Evolutionary conservation across 2,113 vertebrate genomes (phyloP).

Genomic region (Serilophus lunatus): DNA sequence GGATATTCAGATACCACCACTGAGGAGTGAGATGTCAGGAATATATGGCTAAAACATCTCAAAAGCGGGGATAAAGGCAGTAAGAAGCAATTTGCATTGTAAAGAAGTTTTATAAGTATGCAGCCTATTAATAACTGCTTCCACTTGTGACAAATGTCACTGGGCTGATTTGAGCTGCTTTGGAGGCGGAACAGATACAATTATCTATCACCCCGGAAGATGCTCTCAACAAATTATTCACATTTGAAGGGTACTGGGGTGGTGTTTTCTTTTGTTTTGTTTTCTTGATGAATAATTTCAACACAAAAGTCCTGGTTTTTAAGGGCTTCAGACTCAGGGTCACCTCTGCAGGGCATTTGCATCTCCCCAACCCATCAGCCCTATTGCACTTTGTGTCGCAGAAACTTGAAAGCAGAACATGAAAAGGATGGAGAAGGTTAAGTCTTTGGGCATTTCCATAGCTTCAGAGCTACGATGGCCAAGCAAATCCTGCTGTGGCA

Average conservation of each 20-base stretch:
- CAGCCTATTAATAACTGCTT: constrained; percentile 49
- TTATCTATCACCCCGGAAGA: neutral
- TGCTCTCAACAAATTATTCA: neutral
- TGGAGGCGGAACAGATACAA: neutral
- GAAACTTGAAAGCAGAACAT: neutral
- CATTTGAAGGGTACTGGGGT: neutral
- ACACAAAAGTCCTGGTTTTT: neutral
- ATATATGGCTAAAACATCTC: neutral
- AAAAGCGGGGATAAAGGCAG: neutral
- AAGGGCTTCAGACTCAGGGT: neutral
- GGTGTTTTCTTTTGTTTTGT: neutral
- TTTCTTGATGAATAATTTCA: neutral
- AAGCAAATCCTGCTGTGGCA: neutral
- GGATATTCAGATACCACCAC: neutral
- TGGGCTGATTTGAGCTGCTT: constrained; percentile 41
- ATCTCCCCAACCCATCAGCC: neutral
- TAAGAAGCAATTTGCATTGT: constrained; percentile 48
- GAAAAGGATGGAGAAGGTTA: neutral
- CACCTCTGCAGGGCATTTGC: neutral
- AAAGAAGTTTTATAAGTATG: constrained; percentile 34
- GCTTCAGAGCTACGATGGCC: neutral
- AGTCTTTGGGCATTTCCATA: neutral
- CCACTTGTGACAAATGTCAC: constrained; percentile 47
- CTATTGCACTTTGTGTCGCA: neutral
- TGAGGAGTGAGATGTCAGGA: neutral